Evolutionary conservation across 2,888 invertebrate species (phyloP), one percentile per base, ranked within the genome.

Genomic region (Rhagium mordax): DNA sequence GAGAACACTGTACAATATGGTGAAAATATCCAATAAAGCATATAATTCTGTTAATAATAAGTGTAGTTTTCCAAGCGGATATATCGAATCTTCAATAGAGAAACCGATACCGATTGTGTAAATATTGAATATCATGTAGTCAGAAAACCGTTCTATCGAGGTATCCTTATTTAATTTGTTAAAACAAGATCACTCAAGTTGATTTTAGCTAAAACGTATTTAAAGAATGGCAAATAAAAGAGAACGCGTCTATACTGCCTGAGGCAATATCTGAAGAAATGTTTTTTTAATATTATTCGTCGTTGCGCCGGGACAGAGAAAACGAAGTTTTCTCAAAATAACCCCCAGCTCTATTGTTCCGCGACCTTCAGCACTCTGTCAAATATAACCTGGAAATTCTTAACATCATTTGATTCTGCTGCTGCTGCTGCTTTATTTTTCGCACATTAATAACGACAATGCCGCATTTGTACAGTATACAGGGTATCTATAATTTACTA

Each of bases 111-210:
- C 41, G n/a, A 41, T 41, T 41, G 41, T 41, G n/a, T 41, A 55
- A 55, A 55, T 24, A 55, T 55, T 20, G 21, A n/a, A 24, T 55
- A n/a, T 55, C 21, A 8, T 55, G 24, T 55, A 33, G 5, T 0
- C n/a, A 27, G 33, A 59, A 59, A 16, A 16, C 33, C 15, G 4
- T 15, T 16, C 59, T 10, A 16, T 33, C 8, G 33, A 33, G 33
- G 33, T 59, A 29, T 59, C 59, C 33, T 16, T 29, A 20, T 59
- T 33, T 59, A 59, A 59, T 59, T 59, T 59, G 33, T 33, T 59
- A 33, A 33, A 33, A 59, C 29, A 18, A 20, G 18, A 59, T 33
- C 59, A 16, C 29, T 10, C 16, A 33, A 29, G 59, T 33, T 18
- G 33, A 59, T 29, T 57, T 57, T 53, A 13, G 24, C 20, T 21